phyloP scores from a whole-genome alignment of 2,113 vertebrate genomes.

The Meles meles region DNA sequence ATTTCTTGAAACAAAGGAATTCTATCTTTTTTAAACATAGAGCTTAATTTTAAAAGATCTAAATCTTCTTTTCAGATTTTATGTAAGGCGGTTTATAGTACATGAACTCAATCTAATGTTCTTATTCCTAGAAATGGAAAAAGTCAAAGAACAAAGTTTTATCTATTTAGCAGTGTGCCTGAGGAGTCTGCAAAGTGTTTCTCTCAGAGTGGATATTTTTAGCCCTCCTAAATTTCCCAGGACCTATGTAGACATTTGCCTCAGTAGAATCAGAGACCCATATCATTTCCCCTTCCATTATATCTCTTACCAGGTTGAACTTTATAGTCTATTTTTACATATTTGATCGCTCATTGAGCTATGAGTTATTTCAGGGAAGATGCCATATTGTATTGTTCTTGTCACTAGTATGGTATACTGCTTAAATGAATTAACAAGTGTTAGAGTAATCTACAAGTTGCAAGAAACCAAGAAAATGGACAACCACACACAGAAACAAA shows the following conservation, averaged over 20 bases:
- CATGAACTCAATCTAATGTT: background rate
- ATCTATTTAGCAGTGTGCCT: background rate
- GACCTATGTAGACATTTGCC: background rate
- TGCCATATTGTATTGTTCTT: background rate
- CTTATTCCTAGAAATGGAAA: background rate
- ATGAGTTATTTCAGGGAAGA: background rate
- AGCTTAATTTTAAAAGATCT: background rate
- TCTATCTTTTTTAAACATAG: background rate
- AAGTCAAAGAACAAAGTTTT: background rate
- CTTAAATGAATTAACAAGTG: background rate
- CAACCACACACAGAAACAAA: background rate
- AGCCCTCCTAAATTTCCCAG: background rate
- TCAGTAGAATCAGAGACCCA: background rate
- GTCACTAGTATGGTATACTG: background rate
- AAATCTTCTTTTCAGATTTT: background rate
- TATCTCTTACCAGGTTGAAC: background rate
- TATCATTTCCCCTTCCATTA: background rate
- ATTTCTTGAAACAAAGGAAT: background rate
- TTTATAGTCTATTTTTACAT: background rate
- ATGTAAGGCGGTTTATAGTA: background rate
- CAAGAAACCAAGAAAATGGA: background rate
- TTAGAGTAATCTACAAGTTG: background rate
- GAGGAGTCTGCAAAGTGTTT: background rate
- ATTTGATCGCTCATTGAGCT: background rate
- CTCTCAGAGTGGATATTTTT: background rate